Percentiles rank a stretch among this genome's conserved stretches.
phyloP scores from a whole-genome alignment of 2,888 invertebrate genomes.

The Opisthograptis luteolata region DNA sequence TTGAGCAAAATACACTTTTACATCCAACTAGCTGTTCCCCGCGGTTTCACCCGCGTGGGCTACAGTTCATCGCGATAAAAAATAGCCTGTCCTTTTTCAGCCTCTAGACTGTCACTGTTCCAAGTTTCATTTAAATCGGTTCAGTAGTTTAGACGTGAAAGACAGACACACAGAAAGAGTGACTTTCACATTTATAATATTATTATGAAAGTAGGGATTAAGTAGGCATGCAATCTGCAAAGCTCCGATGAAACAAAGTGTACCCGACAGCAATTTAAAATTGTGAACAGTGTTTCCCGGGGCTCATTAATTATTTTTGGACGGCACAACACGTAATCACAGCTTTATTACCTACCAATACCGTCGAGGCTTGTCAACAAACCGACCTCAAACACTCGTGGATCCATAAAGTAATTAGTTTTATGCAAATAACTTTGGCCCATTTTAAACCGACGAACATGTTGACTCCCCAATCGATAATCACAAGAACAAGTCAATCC shows the following conservation, averaged over 20 bases:
- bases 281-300: constrained; percentile 39
- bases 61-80: no score
- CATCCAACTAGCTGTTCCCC: constrained; percentile 21
- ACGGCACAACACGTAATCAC: constrained; percentile 40
- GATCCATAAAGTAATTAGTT: constrained; percentile 51
- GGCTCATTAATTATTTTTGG: constrained; percentile 48
- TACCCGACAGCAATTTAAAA: constrained; percentile 40
- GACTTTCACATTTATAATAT: no score
- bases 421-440: constrained; percentile 53
- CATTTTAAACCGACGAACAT: constrained; percentile 38
- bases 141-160: no score
- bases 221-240: no score
- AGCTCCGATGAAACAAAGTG: constrained; percentile 31
- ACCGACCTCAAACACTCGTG: constrained; percentile 44
- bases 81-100: no score
- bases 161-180: no score
- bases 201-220: no score
- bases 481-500: constrained; percentile 31
- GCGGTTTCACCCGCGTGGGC: no score
- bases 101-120: no score
- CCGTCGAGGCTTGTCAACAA: constrained; percentile 41
- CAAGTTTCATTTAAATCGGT: no score
- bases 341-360: constrained; percentile 40
- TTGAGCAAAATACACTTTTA: constrained; percentile 23
- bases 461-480: constrained; percentile 22